Evolutionary conservation across 2,113 vertebrate species (phyloP).

Genomic region (Dunckerocampus dactyliophorus): DNA sequence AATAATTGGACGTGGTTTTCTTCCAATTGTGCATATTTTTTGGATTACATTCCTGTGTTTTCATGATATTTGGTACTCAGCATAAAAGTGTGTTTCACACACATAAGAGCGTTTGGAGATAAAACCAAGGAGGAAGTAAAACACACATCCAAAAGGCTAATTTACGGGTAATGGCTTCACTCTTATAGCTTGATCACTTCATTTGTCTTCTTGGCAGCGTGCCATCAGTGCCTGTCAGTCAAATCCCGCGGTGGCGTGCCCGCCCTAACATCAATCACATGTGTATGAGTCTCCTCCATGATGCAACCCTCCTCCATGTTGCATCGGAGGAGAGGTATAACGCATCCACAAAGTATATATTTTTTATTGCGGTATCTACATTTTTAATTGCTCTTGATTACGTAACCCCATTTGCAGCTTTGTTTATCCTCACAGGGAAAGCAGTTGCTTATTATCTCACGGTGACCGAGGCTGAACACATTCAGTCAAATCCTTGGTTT

Average conservation of each 20-base stretch:
- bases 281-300: constrained; percentile 22
- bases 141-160: constrained; percentile 16
- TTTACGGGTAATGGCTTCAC: constrained; percentile 17
- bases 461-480: constrained; percentile 1
- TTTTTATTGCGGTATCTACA: not conserved
- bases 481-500: no score
- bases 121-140: constrained; percentile 9
- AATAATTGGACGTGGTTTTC: no score
- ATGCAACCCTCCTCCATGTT: not conserved
- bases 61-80: no score
- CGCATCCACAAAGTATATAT: not conserved
- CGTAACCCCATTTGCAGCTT: not conserved
- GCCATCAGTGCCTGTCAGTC: constrained; percentile 52
- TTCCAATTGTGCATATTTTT: no score
- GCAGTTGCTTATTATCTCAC: not conserved
- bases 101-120: constrained; percentile 1
- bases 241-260: not conserved
- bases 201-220: constrained; percentile 31
- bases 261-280: constrained; percentile 17
- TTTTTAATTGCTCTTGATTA: not conserved
- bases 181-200: constrained; percentile 40
- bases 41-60: no score
- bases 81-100: constrained; percentile 15
- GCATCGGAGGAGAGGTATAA: not conserved
- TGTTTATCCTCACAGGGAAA: not conserved